These are phyloP conservation scores for Silurus glanis DNA, from an alignment of 2,113 vertebrate genomes.

Conservation along the genomic window DNA sequence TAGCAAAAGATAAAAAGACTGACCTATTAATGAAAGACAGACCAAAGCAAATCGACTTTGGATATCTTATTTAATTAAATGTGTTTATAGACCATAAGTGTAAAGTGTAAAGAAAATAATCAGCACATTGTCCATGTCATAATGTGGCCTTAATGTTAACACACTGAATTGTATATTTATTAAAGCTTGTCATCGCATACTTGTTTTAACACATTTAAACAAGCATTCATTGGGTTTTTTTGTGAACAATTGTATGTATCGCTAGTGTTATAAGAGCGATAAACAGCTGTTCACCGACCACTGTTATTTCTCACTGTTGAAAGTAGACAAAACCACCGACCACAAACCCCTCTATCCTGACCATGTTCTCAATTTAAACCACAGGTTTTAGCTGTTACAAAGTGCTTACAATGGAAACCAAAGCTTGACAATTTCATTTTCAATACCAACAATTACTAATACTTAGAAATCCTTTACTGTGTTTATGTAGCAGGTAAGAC, in stretches of 20 bases:
- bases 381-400: background rate
- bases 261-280: background rate
- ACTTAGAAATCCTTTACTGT: background rate
- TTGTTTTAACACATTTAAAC: background rate
- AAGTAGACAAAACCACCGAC: background rate
- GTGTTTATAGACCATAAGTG: background rate
- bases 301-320: background rate
- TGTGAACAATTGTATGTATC: background rate
- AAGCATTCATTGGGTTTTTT: background rate
- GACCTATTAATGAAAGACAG: conserved; percentile 42
- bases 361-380: background rate
- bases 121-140: background rate
- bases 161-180: background rate
- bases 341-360: background rate
- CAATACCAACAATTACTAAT: background rate
- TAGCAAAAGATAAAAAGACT: conserved; percentile 14
- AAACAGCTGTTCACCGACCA: background rate
- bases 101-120: background rate
- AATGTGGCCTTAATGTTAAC: background rate
- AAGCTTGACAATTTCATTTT: too few relatives aligned
- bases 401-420: too few relatives aligned
- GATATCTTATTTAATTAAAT: conserved; percentile 40
- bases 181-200: background rate
- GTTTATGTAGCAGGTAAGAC: background rate
- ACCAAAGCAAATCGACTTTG: conserved; percentile 30